These are phyloP conservation scores for Cryptoprocta ferox DNA, from an alignment of 2,797 vertebrate species.

Conservation along the genomic window DNA sequence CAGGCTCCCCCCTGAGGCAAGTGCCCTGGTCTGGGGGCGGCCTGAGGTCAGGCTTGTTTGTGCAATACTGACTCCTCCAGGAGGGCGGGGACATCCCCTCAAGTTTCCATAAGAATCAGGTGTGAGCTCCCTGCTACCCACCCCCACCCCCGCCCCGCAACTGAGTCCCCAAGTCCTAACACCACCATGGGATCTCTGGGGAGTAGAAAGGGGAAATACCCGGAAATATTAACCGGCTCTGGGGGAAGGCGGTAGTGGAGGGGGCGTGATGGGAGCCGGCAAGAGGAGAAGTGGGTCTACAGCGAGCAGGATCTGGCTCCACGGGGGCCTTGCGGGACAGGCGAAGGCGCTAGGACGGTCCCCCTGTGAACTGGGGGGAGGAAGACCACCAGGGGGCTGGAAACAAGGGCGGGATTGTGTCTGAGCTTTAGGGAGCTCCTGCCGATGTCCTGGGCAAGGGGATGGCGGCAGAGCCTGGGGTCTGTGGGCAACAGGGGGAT, in stretches of 20 bases:
- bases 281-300: background rate
- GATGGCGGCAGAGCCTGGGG: background rate
- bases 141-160: too few species aligned
- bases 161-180: background rate
- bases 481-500: background rate
- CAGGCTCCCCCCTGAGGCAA: background rate
- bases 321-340: background rate
- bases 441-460: background rate
- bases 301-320: background rate
- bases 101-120: background rate
- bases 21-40: background rate
- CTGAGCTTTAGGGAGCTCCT: background rate
- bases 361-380: too few species aligned
- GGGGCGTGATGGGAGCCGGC: accelerated
- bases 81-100: background rate
- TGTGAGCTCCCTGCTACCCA: background rate
- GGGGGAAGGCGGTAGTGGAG: background rate
- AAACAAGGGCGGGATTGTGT: background rate
- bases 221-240: background rate
- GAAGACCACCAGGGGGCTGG: background rate
- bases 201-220: background rate
- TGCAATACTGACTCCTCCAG: too few species aligned
- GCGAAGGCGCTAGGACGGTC: background rate
- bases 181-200: background rate
- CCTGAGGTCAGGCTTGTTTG: background rate